Base-by-base conservation (phyloP, 2,888 invertebrate species). In the Geophilus truncorum region DNA sequence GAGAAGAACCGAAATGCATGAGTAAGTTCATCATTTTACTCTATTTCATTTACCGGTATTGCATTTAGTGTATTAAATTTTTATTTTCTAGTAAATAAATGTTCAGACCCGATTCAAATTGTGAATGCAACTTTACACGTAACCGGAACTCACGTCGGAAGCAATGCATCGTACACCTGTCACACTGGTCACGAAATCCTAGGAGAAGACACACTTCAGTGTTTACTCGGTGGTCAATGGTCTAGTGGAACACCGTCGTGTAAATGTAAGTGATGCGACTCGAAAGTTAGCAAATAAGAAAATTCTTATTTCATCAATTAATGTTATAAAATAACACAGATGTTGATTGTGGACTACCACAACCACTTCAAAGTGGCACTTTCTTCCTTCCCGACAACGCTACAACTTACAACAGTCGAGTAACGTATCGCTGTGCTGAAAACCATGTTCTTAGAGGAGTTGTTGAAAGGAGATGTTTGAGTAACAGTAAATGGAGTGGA, bases 171-270 rank as follows among this genome's bases (percentile, higher is more conserved):
- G 0, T 96, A 95, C 85, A 89, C 90, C 4, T 96, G 96, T 84
- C 92, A 93, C 85, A 90, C 92, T 82, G 96, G 96, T 79, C 94
- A 94, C 86, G 93, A 95, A 81, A 88, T 96, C 25, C 92, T 93
- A 83, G 96, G 96, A 51, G 91, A 93, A 85, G 91, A 92, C 84
- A 94, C 94, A 51, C 89, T 95, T 40, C 92, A 92, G 12, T 96
- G 96, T 86, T 92, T 92, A 51, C 90, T 96, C 18, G 96, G 96
- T 1, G 96, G 96, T 0, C 90, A 91, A 82, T 96, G 96, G 96
- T 91, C 85, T 0, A 92, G 92, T 21, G 90, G 79, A 83, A 3
- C 93, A 0, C 94, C 95, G 0, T 90, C 92, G 2, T 96, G 96
- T 87, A 92, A 93, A 86, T 95, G 82, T 82, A 80, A 81, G 10